Conservation (phyloP, 2,888 invertebrate genomes). For the Meghimatium bilineatum region DNA sequence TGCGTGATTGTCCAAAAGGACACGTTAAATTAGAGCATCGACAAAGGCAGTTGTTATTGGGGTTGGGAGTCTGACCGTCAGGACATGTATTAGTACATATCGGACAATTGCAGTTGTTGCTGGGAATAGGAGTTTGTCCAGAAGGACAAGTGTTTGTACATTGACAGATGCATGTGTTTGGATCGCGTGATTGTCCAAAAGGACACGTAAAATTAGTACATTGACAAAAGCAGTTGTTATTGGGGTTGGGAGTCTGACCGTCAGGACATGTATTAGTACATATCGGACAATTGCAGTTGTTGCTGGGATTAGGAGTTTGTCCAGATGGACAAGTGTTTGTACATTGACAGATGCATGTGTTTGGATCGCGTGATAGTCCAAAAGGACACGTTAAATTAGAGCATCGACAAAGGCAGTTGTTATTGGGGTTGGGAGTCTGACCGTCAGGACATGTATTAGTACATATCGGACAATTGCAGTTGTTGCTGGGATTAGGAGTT, state of each 20-base stretch:
- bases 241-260: background rate
- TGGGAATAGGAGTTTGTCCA: too few relatives aligned
- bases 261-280: background rate
- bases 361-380: too few relatives aligned
- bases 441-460: too few relatives aligned
- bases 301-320: background rate
- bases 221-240: background rate
- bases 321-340: background rate
- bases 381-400: too few relatives aligned
- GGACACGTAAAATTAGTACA: background rate
- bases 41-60: constrained; percentile 4
- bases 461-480: too few relatives aligned
- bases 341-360: background rate
- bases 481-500: too few relatives aligned
- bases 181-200: background rate
- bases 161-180: background rate
- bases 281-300: background rate
- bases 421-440: too few relatives aligned
- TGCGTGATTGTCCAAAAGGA: background rate
- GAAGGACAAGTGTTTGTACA: too few relatives aligned
- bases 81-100: background rate
- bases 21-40: background rate
- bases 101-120: too few relatives aligned
- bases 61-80: background rate
- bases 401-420: too few relatives aligned